Evolutionary conservation across 2,797 vertebrate species (phyloP).

Genomic region (Eidolon dupreanum): DNA sequence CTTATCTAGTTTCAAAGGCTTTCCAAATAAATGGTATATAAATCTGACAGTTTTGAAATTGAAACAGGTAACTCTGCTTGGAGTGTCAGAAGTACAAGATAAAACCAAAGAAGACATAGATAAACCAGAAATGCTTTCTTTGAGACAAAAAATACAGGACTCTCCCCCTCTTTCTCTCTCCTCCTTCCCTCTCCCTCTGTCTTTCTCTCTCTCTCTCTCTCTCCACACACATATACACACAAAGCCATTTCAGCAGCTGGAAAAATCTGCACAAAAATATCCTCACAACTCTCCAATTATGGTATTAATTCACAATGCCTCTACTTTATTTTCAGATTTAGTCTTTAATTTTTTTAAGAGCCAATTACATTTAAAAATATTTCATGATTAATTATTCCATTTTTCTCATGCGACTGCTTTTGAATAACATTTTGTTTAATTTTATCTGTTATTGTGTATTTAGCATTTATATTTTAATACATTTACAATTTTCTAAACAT

Average conservation of each 20-base stretch:
- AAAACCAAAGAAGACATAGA: conserved; percentile 53
- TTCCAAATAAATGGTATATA: neutral
- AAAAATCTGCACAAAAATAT: neutral
- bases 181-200: no score
- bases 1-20: conserved; percentile 46
- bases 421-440: neutral
- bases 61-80: conserved; percentile 34
- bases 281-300: neutral
- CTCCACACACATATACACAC: neutral
- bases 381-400: neutral
- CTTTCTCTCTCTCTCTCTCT: neutral
- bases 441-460: neutral
- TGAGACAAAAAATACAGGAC: neutral
- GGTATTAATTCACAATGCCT: neutral
- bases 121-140: neutral
- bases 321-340: conserved; percentile 26
- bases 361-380: neutral
- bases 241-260: neutral
- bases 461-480: neutral
- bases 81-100: neutral
- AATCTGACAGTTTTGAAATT: conserved; percentile 45
- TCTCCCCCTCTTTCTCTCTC: neutral
- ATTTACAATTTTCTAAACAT: neutral
- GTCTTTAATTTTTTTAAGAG: neutral
- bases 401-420: neutral